A percentile compares a stretch with the other conserved stretches of the same genome.
These are phyloP conservation scores for Kryptolebias marmoratus DNA, from an alignment of 2,113 vertebrate genomes.

Conservation along the genomic window DNA sequence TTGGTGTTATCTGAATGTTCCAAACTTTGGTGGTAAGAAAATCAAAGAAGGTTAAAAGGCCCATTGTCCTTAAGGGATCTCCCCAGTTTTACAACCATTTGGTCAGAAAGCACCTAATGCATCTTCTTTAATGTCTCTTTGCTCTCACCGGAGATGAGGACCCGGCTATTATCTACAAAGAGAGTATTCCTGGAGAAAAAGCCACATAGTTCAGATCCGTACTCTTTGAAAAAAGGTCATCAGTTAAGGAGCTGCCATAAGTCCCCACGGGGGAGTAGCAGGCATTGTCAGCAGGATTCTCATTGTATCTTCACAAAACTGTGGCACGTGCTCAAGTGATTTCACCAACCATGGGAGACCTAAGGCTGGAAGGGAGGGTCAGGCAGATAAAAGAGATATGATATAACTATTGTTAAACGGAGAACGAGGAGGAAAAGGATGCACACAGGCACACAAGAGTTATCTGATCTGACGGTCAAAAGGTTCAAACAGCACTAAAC, in stretches of 20 bases:
- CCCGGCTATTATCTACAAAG: constrained; percentile 1
- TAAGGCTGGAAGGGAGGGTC: constrained; percentile 43
- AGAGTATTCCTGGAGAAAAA: constrained; percentile 19
- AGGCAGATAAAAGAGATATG: constrained; percentile 49
- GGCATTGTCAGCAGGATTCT: constrained; percentile 36
- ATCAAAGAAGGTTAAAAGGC: neutral
- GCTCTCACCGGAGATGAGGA: neutral
- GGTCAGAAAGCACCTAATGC: neutral
- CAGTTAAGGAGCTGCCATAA: constrained; percentile 21
- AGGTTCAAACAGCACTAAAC: neutral
- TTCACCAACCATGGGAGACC: constrained; percentile 36
- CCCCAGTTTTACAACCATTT: neutral
- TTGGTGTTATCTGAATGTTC: neutral
- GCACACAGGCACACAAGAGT: neutral
- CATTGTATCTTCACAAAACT: constrained; percentile 18
- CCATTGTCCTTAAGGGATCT: neutral
- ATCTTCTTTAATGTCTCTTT: neutral
- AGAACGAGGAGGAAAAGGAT: constrained; percentile 9
- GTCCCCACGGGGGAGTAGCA: constrained; percentile 16
- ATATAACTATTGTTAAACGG: constrained; percentile 17
- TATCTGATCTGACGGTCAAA: constrained; percentile 2
- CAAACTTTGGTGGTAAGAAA: neutral
- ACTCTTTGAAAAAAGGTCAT: constrained; percentile 17
- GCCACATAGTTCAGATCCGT: constrained; percentile 19
- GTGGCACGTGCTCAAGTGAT: constrained; percentile 49